A percentile compares a stretch with the other conserved stretches of the same genome.
These are phyloP conservation scores for Ischnura elegans DNA, from an alignment of 2,888 invertebrate species.

Conservation along the genomic window DNA sequence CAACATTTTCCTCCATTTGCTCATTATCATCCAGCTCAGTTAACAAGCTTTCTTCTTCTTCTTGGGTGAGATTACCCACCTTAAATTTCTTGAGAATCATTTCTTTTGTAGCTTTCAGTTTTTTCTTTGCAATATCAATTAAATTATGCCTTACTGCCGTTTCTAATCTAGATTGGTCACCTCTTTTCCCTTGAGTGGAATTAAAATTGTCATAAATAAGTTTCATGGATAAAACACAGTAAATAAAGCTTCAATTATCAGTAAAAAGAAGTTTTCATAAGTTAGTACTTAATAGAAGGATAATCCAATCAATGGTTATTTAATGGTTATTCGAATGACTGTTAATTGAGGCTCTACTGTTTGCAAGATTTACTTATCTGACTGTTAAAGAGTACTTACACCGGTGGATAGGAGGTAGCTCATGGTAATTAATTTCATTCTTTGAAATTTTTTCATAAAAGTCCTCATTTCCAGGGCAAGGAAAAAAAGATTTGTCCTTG, in stretches of 20 bases:
- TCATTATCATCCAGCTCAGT: constrained; percentile 5
- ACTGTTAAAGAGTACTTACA: neutral
- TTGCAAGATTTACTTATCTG: too few species aligned
- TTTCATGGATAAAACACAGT: neutral
- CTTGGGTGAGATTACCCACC: neutral
- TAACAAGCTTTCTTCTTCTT: neutral
- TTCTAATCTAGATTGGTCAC: constrained; percentile 25
- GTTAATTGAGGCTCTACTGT: too few species aligned
- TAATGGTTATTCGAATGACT: too few species aligned
- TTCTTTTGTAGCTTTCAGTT: constrained; percentile 1
- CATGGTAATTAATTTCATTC: constrained; percentile 55
- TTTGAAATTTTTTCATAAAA: constrained; percentile 22
- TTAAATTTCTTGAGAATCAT: constrained; percentile 36
- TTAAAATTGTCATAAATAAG: neutral
- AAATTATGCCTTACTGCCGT: constrained; percentile 27
- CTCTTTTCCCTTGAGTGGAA: constrained; percentile 32
- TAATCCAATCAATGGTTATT: neutral
- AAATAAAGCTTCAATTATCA: neutral
- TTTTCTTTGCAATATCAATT: constrained; percentile 33
- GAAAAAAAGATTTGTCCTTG: constrained; percentile 47
- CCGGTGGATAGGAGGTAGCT: constrained; percentile 22
- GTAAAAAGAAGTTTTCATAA: neutral
- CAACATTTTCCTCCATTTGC: neutral
- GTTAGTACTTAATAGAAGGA: neutral
- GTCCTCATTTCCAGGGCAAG: constrained; percentile 55